Evolutionary conservation across 2,888 invertebrate species (phyloP).

Genomic region (Tipula confusa): DNA sequence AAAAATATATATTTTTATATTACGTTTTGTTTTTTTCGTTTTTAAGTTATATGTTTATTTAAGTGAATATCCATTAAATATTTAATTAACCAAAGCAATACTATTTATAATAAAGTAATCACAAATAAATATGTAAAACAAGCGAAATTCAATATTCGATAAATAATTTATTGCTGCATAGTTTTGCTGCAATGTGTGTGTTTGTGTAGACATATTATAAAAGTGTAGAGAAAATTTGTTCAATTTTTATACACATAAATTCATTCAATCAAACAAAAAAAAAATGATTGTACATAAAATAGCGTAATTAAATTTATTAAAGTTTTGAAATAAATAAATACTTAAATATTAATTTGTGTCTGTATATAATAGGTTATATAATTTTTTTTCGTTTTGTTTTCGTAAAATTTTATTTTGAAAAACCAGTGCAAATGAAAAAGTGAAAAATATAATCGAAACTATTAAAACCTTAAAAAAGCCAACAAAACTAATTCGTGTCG

Average conservation of each 20-base stretch:
- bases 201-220: background rate
- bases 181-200: too few relatives aligned
- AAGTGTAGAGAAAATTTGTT: background rate
- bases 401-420: background rate
- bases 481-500: background rate
- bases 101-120: background rate
- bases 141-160: background rate
- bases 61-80: background rate
- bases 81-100: background rate
- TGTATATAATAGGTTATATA: background rate
- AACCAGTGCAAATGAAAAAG: background rate
- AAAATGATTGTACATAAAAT: background rate
- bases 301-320: background rate
- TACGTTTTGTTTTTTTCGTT: background rate
- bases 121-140: background rate
- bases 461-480: background rate
- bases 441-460: background rate
- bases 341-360: background rate
- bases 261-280: background rate
- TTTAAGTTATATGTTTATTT: background rate
- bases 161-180: background rate
- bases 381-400: background rate
- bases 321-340: background rate
- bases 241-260: background rate
- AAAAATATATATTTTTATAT: background rate